Conservation (phyloP, 2,113 vertebrate genomes). For the Dipodomys stephensi region DNA sequence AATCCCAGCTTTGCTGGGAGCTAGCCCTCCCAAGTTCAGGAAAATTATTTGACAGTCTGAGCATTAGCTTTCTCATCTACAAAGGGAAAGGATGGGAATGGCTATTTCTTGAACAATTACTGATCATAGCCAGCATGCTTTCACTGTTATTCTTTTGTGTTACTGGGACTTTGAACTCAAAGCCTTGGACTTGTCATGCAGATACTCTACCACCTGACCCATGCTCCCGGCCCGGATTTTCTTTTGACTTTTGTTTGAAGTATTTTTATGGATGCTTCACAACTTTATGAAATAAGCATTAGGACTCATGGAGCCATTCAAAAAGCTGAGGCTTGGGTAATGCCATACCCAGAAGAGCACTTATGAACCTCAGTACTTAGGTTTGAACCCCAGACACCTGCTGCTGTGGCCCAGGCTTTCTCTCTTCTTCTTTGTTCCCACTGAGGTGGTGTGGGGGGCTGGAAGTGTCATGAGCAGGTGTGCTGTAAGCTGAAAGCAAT, state of each 20-base stretch:
- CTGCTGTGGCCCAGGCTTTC: background rate
- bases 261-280: background rate
- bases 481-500: background rate
- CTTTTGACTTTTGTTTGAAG: background rate
- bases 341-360: background rate
- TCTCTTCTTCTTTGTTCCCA: background rate
- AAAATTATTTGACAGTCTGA: background rate
- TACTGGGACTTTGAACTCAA: too few species aligned
- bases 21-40: background rate
- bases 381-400: background rate
- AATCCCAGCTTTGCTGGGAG: background rate
- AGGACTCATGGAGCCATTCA: background rate
- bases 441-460: rapidly evolving
- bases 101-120: background rate
- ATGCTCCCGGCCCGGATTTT: too few species aligned
- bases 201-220: too few species aligned
- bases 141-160: background rate
- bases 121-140: background rate
- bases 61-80: background rate
- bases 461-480: rapidly evolving
- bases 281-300: background rate
- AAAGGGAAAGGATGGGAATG: background rate
- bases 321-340: background rate
- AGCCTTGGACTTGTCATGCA: too few species aligned
- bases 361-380: background rate